Evolutionary conservation across 2,113 vertebrate species (phyloP).

Genomic region (Saguinus imperator): DNA sequence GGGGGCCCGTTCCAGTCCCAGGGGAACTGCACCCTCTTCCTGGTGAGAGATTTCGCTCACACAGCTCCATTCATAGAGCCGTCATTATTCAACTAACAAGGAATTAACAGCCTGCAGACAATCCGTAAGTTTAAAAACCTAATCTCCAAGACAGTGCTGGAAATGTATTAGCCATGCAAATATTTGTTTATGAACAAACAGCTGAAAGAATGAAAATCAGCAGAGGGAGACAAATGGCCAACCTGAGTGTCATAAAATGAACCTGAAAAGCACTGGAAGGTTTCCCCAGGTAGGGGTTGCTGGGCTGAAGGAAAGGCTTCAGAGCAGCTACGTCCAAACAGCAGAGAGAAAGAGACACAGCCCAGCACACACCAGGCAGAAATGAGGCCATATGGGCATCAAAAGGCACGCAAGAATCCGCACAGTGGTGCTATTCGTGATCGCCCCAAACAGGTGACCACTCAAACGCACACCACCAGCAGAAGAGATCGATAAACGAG

Average conservation of each 20-base stretch:
- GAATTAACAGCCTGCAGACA: accelerated
- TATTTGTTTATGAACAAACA: neutral
- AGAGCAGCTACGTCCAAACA: accelerated
- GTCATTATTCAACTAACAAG: neutral
- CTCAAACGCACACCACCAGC: too few species aligned
- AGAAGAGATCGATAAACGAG: neutral
- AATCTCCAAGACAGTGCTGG: neutral
- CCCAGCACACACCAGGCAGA: neutral
- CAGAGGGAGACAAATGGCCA: neutral
- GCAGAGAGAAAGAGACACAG: neutral
- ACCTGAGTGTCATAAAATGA: accelerated
- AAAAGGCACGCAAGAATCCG: neutral
- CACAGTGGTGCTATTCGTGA: accelerated
- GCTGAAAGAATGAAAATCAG: neutral
- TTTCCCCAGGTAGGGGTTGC: neutral
- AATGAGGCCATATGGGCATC: accelerated
- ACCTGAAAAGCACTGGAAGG: neutral
- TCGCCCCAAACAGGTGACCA: accelerated
- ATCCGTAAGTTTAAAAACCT: neutral
- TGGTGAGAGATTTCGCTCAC: neutral
- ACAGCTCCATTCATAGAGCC: neutral
- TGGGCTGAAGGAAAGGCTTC: accelerated
- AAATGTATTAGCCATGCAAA: neutral
- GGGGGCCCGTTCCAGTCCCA: too few species aligned
- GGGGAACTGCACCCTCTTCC: accelerated